These are phyloP conservation scores for Callipepla californica DNA, from an alignment of 2,113 vertebrate species.

Conservation along the genomic window DNA sequence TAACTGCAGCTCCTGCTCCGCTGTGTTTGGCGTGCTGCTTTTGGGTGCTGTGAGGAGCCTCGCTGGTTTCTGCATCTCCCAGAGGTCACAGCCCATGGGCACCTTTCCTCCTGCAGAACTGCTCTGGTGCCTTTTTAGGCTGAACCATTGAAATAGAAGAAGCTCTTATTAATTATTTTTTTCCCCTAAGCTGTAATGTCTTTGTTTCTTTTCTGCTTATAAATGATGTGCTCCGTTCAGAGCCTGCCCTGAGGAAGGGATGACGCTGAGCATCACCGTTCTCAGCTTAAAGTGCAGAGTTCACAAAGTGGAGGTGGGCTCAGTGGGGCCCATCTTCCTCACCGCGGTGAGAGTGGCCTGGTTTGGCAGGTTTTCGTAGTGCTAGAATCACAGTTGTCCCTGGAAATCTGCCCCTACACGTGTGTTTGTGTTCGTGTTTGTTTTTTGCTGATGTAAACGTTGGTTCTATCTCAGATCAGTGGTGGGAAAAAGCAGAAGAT, in stretches of 20 bases:
- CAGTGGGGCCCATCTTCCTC: not conserved
- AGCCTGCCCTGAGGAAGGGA: fast-evolving
- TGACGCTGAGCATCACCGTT: not conserved
- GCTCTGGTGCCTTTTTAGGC: not conserved
- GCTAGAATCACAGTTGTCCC: not conserved
- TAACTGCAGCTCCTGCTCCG: not conserved
- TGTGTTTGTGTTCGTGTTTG: not conserved
- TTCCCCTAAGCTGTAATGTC: not conserved
- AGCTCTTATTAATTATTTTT: not conserved
- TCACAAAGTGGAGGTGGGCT: fast-evolving
- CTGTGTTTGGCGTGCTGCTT: not conserved
- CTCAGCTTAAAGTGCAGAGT: fast-evolving
- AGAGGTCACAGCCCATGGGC: not conserved
- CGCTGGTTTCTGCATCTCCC: not conserved
- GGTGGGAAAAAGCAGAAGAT: constrained; percentile 57
- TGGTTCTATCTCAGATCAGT: constrained; percentile 47
- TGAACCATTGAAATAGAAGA: not conserved
- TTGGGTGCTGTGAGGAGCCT: not conserved
- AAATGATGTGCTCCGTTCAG: not conserved
- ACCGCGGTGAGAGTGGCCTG: not conserved
- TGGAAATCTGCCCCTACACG: not conserved
- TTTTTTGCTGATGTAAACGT: constrained; percentile 68
- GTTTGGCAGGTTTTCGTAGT: not conserved
- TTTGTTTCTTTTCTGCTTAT: not conserved
- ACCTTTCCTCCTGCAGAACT: not conserved